A percentile compares a stretch with the other conserved stretches of the same genome.
Conservation (phyloP, 2,888 invertebrate species). For the Biston betularia region DNA sequence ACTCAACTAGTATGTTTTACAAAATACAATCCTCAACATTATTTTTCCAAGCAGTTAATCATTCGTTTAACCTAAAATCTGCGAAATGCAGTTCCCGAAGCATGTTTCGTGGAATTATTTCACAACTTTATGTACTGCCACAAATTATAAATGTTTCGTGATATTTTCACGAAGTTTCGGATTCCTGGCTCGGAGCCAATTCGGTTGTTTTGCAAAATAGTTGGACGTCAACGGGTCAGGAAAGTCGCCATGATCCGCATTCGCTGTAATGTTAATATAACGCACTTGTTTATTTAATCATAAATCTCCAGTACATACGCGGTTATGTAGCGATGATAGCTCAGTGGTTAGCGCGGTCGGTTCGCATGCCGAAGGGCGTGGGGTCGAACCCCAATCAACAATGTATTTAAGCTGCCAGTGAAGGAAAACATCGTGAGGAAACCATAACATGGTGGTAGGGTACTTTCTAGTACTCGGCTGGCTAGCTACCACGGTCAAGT, state of each 20-base stretch:
- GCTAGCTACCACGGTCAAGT: too few relatives aligned
- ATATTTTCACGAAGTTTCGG: slow-evolving; percentile 40
- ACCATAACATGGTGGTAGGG: too few relatives aligned
- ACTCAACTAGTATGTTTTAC: slow-evolving; percentile 1
- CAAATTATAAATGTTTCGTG: slow-evolving; percentile 36
- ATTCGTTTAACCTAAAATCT: slow-evolving; percentile 31
- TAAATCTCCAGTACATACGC: too few relatives aligned
- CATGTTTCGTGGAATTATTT: slow-evolving; percentile 37
- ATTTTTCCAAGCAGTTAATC: slow-evolving; percentile 18
- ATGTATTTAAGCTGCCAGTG: too few relatives aligned
- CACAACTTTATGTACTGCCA: slow-evolving; percentile 35
- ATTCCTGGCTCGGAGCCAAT: slow-evolving; percentile 44
- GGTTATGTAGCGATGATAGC: too few relatives aligned
- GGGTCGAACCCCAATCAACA: too few relatives aligned
- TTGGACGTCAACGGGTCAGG: slow-evolving; percentile 29
- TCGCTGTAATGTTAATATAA: slow-evolving; percentile 31
- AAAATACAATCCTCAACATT: slow-evolving; percentile 33
- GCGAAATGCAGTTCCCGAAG: slow-evolving; percentile 35
- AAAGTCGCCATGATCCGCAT: slow-evolving; percentile 29
- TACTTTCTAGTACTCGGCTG: too few relatives aligned
- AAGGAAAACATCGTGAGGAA: too few relatives aligned
- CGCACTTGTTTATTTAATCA: neutral
- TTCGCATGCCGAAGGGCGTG: too few relatives aligned
- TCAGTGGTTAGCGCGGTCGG: too few relatives aligned
- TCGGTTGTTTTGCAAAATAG: slow-evolving; percentile 36